phyloP scores from a whole-genome alignment of 2,113 vertebrate species.

The Nothoprocta perdicaria region DNA sequence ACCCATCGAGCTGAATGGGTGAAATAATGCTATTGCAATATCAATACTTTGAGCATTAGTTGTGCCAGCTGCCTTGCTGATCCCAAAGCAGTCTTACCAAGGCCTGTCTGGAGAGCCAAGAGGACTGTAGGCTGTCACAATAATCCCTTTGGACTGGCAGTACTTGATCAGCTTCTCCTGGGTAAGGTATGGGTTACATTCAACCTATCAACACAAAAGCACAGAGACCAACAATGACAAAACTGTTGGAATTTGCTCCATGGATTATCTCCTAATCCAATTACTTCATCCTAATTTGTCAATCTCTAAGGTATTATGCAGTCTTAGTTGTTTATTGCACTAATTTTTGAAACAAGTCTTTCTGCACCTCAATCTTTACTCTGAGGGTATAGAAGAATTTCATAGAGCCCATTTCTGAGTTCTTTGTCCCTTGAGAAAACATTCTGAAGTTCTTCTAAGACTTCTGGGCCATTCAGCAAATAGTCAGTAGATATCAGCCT shows the following conservation, averaged over 20 bases:
- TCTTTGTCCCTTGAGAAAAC: background rate
- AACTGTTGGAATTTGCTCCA: background rate
- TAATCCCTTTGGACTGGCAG: slow-evolving; percentile 86
- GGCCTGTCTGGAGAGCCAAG: slow-evolving; percentile 89
- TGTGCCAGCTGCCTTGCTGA: background rate
- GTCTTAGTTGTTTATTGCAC: background rate
- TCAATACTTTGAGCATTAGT: background rate
- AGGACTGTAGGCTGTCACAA: slow-evolving; percentile 88
- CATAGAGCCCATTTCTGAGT: background rate
- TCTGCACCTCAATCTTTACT: background rate
- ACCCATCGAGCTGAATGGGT: background rate
- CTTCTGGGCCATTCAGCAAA: background rate
- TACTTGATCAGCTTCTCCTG: slow-evolving; percentile 88
- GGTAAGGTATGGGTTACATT: slow-evolving; percentile 89
- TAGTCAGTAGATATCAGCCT: background rate
- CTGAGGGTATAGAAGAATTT: background rate
- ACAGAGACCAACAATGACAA: background rate
- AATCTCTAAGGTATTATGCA: background rate
- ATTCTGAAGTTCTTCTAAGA: background rate
- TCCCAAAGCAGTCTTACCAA: slow-evolving; percentile 73
- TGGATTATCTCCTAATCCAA: background rate
- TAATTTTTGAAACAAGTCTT: background rate
- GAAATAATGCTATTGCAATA: background rate
- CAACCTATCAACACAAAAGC: slow-evolving; percentile 73
- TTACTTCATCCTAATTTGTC: background rate